Evolutionary conservation across 2,797 vertebrate species (phyloP).

Genomic region (Zalophus californianus): DNA sequence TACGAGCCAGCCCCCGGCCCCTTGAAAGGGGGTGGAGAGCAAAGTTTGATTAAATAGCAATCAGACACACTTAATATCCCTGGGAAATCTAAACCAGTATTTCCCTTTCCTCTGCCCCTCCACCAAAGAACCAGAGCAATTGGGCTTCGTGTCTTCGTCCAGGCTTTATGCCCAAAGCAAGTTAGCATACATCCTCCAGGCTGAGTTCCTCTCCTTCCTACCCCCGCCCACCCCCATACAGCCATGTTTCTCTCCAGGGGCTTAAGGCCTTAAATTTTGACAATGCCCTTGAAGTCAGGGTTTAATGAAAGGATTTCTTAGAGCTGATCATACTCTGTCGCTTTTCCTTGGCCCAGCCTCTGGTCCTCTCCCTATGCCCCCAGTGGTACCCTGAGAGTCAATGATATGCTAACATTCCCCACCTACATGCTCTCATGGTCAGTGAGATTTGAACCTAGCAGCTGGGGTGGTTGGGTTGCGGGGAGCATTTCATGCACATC

Average conservation of each 20-base stretch:
- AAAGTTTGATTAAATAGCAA: conserved; percentile 53
- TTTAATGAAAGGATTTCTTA: not conserved
- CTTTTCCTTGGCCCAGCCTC: not conserved
- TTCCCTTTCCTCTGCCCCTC: not conserved
- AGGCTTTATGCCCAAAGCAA: conserved; percentile 44
- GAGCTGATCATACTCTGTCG: not conserved
- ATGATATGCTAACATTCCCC: conserved; percentile 73
- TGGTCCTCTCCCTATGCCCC: not conserved
- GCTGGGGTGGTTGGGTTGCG: not conserved
- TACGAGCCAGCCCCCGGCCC: not conserved
- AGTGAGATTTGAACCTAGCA: not conserved
- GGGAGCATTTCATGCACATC: not conserved
- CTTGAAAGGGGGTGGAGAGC: conserved; percentile 1
- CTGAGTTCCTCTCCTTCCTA: not conserved
- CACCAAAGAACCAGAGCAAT: not conserved
- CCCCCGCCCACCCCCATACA: too few species aligned
- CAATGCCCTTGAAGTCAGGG: not conserved
- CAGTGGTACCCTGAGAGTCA: conserved; percentile 28
- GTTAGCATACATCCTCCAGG: not conserved
- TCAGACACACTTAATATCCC: not conserved
- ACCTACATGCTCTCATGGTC: not conserved
- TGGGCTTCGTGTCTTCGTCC: not conserved
- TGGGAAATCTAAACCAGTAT: not conserved
- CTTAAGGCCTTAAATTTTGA: not conserved
- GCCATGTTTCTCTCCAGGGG: not conserved